Conservation (phyloP, 2,797 vertebrate genomes). For the Catostomus latipinnis region DNA sequence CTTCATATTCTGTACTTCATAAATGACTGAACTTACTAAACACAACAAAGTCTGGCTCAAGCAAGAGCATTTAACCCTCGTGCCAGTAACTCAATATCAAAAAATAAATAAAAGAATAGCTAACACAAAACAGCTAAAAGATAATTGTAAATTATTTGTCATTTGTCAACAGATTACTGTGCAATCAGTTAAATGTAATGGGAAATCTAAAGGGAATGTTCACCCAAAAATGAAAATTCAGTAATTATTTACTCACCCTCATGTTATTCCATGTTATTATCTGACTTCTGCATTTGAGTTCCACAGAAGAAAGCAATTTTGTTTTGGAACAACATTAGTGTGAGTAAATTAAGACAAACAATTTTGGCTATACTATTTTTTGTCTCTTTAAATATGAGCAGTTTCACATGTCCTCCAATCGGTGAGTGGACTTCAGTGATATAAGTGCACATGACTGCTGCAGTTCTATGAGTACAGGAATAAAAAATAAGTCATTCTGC, state of each 20-base stretch:
- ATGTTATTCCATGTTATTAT: too few relatives aligned
- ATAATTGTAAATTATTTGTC: not conserved
- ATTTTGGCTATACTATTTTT: too few relatives aligned
- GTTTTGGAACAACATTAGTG: too few relatives aligned
- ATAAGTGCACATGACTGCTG: conserved; percentile 4
- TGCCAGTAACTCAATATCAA: not conserved
- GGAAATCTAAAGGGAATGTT: too few relatives aligned
- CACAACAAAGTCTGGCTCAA: conserved; percentile 36
- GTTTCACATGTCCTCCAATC: not conserved
- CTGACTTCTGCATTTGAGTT: too few relatives aligned
- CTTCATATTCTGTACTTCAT: conserved; percentile 54
- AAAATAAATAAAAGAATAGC: not conserved
- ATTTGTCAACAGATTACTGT: not conserved
- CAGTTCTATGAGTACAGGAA: not conserved
- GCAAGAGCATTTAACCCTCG: conserved; percentile 5
- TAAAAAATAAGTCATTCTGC: not conserved
- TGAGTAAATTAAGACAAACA: too few relatives aligned
- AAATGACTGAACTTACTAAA: conserved; percentile 18
- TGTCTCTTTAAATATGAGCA: not conserved
- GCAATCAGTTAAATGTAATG: too few relatives aligned
- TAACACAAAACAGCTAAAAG: not conserved
- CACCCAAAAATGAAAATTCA: too few relatives aligned
- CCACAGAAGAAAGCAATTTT: too few relatives aligned
- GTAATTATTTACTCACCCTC: too few relatives aligned
- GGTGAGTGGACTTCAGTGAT: not conserved